phyloP scores from a whole-genome alignment of 2,888 invertebrate species.

The Acleris cristana region DNA sequence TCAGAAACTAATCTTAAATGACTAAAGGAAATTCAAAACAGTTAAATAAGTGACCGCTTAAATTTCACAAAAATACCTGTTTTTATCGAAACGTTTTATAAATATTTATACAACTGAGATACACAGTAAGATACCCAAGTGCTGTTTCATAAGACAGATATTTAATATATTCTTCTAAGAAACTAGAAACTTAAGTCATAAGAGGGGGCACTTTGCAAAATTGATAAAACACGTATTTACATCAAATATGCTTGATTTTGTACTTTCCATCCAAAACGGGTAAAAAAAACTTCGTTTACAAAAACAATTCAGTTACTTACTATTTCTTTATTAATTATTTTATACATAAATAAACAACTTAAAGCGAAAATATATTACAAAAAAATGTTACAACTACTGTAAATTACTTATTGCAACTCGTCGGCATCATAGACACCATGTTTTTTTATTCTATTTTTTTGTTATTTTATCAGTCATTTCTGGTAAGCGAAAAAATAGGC shows the following conservation, averaged over 20 bases:
- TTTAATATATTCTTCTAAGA: conserved; percentile 11
- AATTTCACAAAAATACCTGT: conserved; percentile 1
- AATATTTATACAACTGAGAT: conserved; percentile 15
- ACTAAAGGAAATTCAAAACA: conserved; percentile 41
- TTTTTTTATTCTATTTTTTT: conserved; percentile 44
- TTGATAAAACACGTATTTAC: conserved; percentile 31
- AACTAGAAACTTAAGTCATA: conserved; percentile 11
- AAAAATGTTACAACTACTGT: conserved; percentile 50
- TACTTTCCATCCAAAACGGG: conserved; percentile 37
- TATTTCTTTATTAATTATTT: conserved; percentile 42
- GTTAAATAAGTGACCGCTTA: conserved; percentile 39
- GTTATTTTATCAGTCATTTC: conserved; percentile 57
- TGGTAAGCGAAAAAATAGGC: conserved; percentile 41
- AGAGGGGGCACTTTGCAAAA: conserved; percentile 28
- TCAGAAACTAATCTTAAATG: conserved; percentile 39
- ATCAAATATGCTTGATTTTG: conserved; percentile 25
- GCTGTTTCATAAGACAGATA: conserved; percentile 12
- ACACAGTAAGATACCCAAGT: conserved; percentile 13
- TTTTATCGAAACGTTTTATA: conserved; percentile 3
- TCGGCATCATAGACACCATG: conserved; percentile 63
- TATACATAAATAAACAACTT: conserved; percentile 62
- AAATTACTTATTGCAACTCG: conserved; percentile 74
- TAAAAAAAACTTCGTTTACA: conserved; percentile 38
- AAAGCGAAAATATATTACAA: conserved; percentile 65
- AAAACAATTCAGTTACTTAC: conserved; percentile 38